phyloP scores from a whole-genome alignment of 2,888 invertebrate genomes.

The Bibio marci region DNA sequence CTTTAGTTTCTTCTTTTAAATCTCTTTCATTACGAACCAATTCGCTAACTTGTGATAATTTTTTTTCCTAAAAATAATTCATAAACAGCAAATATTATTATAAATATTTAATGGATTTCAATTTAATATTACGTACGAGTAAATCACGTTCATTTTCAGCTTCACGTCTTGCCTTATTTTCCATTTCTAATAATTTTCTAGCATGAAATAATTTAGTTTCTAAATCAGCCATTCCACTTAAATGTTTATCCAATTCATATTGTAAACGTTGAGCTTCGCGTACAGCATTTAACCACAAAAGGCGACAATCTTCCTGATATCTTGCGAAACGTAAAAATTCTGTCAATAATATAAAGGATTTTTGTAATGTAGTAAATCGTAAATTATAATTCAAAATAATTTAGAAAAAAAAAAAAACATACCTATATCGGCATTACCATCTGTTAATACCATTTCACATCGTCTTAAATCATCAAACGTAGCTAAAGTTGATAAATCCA shows the following conservation, averaged over 20 bases:
- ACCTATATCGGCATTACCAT: constrained; percentile 53
- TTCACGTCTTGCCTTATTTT: constrained; percentile 49
- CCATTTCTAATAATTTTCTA: constrained; percentile 61
- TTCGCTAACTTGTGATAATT: constrained; percentile 55
- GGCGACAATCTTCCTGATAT: constrained; percentile 51
- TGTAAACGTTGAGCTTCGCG: constrained; percentile 57
- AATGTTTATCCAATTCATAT: constrained; percentile 48
- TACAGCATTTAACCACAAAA: constrained; percentile 50
- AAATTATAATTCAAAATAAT: background rate
- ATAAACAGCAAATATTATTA: background rate
- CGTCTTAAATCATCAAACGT: constrained; percentile 57
- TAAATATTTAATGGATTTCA: background rate
- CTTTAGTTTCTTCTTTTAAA: constrained; percentile 62
- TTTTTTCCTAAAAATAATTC: constrained; percentile 39
- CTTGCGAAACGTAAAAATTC: constrained; percentile 59
- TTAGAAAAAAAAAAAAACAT: constrained; percentile 16
- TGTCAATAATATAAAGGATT: constrained; percentile 19
- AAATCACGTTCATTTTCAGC: constrained; percentile 52
- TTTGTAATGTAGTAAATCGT: constrained; percentile 2
- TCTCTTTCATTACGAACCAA: constrained; percentile 53
- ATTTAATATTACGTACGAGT: constrained; percentile 2
- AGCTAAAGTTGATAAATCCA: constrained; percentile 42
- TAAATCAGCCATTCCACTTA: constrained; percentile 53
- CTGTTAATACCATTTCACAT: constrained; percentile 43
- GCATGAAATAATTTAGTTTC: constrained; percentile 70